Evolutionary conservation across 2,888 invertebrate species (phyloP), one percentile per base, ranked within the genome.

Genomic region (Cryptocephalus moraei): DNA sequence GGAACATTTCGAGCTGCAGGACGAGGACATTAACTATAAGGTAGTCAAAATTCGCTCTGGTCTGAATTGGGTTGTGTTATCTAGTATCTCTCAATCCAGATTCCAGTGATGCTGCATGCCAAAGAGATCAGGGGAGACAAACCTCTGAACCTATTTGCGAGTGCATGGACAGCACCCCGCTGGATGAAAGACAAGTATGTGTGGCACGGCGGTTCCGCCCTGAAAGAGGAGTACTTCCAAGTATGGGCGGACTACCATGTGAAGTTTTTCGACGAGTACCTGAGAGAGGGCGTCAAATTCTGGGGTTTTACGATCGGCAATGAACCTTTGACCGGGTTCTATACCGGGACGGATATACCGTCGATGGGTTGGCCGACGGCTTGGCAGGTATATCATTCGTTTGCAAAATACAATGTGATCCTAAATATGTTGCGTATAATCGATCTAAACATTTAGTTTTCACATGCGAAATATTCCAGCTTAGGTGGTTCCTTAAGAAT

Each of bases 221-320:
- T 60, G 11, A 52, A 53, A 43, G n/a, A 42, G 4, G 49, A 58
- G 32, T 87, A 52, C 43, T 91, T 86, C 65, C 83, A 87, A 65
- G 65, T 81, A 0, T 93, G 83, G 74, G 90, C 90, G 0, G 73
- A 88, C 54, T 93, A 92, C 62, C 81, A 86, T 64, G 62, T 88
- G 3, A 85, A 79, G 64, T 91, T 89, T 71, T 67, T 93, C 38
- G 79, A 89, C 53, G 79, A 78, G 47, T 92, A 92, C 69, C 73
- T 76, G 48, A 75, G 77, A 39, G 69, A 80, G 10, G 80, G 80
- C 12, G 67, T 79, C 38, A 69, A 75, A 2, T 78, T 86, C 54
- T 94, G 92, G 92, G 88, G 82, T 0, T 70, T 92, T 32, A 86
- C 91, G 0, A 84, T 86, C 0, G 88, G 90, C 14, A 93, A 93